These are phyloP conservation scores for Acanthiza pusilla DNA, from an alignment of 2,797 vertebrate species.

Conservation along the genomic window DNA sequence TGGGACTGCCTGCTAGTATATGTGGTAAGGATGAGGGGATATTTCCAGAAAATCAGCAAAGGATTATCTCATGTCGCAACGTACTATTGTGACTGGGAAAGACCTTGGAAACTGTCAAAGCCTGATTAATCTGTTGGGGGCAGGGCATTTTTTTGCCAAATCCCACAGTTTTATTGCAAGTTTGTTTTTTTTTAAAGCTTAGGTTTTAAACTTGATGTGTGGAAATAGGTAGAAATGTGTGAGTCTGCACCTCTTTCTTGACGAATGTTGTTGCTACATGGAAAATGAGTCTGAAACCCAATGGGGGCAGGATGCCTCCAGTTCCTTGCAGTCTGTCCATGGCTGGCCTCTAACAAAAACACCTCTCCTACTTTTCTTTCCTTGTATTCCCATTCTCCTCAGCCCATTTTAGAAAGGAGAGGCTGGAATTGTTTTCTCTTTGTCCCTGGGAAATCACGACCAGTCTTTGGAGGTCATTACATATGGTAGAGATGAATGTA, in stretches of 20 bases:
- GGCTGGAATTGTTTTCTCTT: not conserved
- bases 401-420: not conserved
- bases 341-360: not conserved
- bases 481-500: not conserved
- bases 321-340: not conserved
- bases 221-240: not conserved
- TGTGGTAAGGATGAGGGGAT: not conserved
- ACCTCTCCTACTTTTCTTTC: not conserved
- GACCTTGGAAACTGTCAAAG: not conserved
- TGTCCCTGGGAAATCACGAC: not conserved
- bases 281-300: not conserved
- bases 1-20: not conserved
- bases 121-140: fast-evolving
- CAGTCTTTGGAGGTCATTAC: not conserved
- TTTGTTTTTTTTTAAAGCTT: not conserved
- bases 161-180: not conserved
- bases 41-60: not conserved
- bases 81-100: not conserved
- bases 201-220: not conserved
- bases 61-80: not conserved
- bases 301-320: not conserved
- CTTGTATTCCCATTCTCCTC: not conserved
- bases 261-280: not conserved
- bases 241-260: not conserved
- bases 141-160: not conserved